Conservation (phyloP, 2,797 vertebrate genomes). For the Acanthurus lineatus region DNA sequence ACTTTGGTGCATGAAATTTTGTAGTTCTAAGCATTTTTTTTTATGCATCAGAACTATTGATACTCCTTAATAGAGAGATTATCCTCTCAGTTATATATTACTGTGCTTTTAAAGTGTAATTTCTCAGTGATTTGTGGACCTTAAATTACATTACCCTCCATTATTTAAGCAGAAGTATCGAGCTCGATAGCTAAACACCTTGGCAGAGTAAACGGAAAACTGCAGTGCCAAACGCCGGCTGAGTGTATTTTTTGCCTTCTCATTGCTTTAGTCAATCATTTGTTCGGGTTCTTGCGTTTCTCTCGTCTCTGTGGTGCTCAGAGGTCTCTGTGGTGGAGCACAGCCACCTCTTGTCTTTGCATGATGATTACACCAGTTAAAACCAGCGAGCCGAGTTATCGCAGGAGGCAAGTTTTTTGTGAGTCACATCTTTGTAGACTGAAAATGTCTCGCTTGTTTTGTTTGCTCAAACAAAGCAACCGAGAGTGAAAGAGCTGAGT, state of each 20-base stretch:
- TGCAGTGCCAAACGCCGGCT: constrained; percentile 3
- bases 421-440: constrained; percentile 26
- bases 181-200: background rate
- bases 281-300: constrained; percentile 27
- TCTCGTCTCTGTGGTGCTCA: constrained; percentile 13
- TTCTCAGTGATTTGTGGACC: background rate
- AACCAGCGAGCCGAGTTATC: constrained; percentile 54
- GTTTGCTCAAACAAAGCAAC: constrained; percentile 19
- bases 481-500: constrained; percentile 18
- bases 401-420: constrained; percentile 27
- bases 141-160: background rate
- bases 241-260: constrained; percentile 10
- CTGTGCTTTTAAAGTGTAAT: background rate
- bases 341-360: constrained; percentile 59
- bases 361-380: constrained; percentile 77
- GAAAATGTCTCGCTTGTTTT: constrained; percentile 15
- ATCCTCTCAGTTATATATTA: constrained; percentile 1
- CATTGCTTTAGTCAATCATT: constrained; percentile 39
- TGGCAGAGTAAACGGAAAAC: background rate
- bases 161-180: background rate
- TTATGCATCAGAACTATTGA: background rate
- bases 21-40: background rate
- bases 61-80: background rate
- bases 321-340: constrained; percentile 33
- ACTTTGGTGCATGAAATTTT: background rate